A percentile compares a stretch with the other conserved stretches of the same genome.
Evolutionary conservation across 2,113 vertebrate genomes (phyloP).

Genomic region (Limanda limanda): DNA sequence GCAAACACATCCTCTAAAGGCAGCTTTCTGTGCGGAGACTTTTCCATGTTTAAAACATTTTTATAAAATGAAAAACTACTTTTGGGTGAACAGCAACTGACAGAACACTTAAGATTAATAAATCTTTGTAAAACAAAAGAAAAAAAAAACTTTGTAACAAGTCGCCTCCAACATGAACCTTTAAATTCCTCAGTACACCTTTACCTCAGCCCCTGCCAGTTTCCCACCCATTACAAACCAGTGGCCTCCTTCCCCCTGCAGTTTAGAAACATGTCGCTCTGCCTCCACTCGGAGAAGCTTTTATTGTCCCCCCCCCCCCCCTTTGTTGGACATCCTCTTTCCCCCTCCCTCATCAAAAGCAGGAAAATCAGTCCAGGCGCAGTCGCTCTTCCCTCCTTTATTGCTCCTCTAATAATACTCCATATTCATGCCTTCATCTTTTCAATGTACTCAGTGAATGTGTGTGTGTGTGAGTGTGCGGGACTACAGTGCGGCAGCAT

Average conservation of each 20-base stretch:
- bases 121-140: background rate
- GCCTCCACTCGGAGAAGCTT: conserved; percentile 60
- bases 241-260: conserved; percentile 40
- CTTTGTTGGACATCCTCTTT: conserved; percentile 66
- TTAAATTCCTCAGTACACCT: conserved; percentile 60
- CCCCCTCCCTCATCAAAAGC: conserved; percentile 65
- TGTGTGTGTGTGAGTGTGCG: conserved; percentile 9
- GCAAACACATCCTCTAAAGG: too few relatives aligned
- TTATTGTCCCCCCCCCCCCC: conserved; percentile 49
- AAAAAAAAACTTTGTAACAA: conserved; percentile 23
- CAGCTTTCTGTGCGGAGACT: too few relatives aligned
- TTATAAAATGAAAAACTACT: too few relatives aligned
- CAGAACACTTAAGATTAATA: background rate
- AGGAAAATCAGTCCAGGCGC: conserved; percentile 60
- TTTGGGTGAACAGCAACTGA: too few relatives aligned
- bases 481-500: conserved; percentile 29
- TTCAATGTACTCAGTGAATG: conserved; percentile 54
- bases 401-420: conserved; percentile 68
- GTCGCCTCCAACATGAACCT: conserved; percentile 28
- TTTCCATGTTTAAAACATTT: too few relatives aligned
- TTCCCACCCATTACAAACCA: conserved; percentile 44
- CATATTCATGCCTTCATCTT: conserved; percentile 54
- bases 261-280: conserved; percentile 63
- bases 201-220: conserved; percentile 51
- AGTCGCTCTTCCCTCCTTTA: conserved; percentile 53